These are phyloP conservation scores for Allacma fusca DNA, from an alignment of 2,888 invertebrate species.

Conservation along the genomic window DNA sequence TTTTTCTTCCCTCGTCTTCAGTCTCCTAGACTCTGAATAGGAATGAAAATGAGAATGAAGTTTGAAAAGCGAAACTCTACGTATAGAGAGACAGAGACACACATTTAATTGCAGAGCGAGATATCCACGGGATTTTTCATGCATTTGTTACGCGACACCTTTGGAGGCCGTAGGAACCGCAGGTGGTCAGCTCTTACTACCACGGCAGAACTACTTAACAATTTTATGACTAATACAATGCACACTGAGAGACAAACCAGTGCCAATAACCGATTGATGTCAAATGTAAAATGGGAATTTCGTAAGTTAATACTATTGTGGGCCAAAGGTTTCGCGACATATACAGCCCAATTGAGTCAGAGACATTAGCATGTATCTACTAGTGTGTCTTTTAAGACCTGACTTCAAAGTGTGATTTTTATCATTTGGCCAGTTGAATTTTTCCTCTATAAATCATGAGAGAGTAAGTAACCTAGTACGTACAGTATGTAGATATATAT, in stretches of 20 bases:
- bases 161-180: constrained; percentile 34
- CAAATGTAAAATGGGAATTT: neutral
- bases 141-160: constrained; percentile 27
- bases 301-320: neutral
- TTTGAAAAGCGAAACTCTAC: constrained; percentile 24
- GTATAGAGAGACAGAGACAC: neutral
- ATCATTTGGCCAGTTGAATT: too few relatives aligned
- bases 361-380: too few relatives aligned
- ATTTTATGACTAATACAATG: neutral
- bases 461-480: too few relatives aligned
- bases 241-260: neutral
- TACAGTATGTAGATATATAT: neutral
- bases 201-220: neutral
- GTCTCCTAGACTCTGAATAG: neutral
- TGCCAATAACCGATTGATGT: constrained; percentile 13
- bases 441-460: too few relatives aligned
- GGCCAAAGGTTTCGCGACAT: neutral
- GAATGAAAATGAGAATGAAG: constrained; percentile 19
- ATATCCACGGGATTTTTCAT: constrained; percentile 25
- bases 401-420: too few relatives aligned
- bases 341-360: too few relatives aligned
- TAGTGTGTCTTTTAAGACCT: too few relatives aligned
- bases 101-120: neutral
- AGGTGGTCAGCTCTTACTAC: constrained; percentile 25
- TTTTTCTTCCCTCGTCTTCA: neutral